These are phyloP conservation scores for Drosophila seclusa DNA, from an alignment of 2,888 invertebrate species.

Conservation along the genomic window DNA sequence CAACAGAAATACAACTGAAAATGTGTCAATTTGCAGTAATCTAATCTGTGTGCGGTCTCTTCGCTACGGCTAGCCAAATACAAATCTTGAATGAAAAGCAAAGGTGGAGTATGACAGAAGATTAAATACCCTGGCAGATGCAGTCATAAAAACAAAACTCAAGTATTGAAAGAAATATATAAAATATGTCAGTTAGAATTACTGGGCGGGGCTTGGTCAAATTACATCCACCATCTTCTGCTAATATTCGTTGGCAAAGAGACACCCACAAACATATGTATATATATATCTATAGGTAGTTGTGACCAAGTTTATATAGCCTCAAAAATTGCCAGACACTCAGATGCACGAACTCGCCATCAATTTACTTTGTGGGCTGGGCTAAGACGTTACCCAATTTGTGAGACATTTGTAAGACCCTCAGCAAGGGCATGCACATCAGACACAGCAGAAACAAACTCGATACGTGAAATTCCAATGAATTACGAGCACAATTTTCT, in stretches of 20 bases:
- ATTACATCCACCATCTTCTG: neutral
- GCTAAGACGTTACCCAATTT: slow-evolving; percentile 1
- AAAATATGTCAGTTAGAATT: neutral
- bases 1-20: slow-evolving; percentile 49
- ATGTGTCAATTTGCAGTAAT: slow-evolving; percentile 80
- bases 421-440: neutral
- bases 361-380: neutral
- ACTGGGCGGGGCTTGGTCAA: neutral
- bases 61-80: slow-evolving; percentile 17
- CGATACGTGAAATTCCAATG: slow-evolving; percentile 46
- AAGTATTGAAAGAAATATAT: neutral
- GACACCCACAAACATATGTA: neutral
- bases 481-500: slow-evolving; percentile 48
- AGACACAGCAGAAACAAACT: neutral
- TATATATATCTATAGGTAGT: neutral
- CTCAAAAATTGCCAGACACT: neutral
- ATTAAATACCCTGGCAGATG: slow-evolving; percentile 6
- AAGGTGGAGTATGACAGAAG: neutral
- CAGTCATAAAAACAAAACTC: neutral
- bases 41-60: slow-evolving; percentile 74
- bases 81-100: slow-evolving; percentile 38
- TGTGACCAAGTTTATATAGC: neutral
- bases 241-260: neutral
- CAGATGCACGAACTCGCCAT: neutral
- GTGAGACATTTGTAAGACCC: neutral